These are phyloP conservation scores for Cherax quadricarinatus DNA, from an alignment of 1,140 invertebrate genomes.

Conservation along the genomic window DNA sequence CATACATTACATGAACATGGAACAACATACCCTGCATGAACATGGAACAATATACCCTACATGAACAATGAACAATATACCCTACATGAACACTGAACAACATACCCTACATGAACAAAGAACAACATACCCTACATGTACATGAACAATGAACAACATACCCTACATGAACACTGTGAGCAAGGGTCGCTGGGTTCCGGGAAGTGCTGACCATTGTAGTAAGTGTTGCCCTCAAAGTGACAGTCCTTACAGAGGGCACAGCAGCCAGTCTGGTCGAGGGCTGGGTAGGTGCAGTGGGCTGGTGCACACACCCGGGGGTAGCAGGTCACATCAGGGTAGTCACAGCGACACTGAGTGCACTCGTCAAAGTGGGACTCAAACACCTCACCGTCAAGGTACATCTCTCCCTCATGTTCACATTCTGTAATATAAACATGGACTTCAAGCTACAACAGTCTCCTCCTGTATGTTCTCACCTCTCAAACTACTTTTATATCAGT, in stretches of 20 bases:
- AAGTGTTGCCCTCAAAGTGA: not conserved
- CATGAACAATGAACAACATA: too few relatives aligned
- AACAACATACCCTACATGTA: too few relatives aligned
- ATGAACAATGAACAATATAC: too few relatives aligned
- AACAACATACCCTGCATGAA: too few relatives aligned
- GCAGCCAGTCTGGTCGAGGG: not conserved
- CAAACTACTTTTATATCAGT: too few relatives aligned
- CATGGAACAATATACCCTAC: too few relatives aligned
- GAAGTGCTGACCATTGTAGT: constrained; percentile 3
- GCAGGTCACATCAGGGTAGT: constrained; percentile 14
- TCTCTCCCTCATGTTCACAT: not conserved
- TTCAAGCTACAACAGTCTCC: not conserved
- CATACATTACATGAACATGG: too few relatives aligned
- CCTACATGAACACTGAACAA: too few relatives aligned
- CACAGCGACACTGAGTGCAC: constrained; percentile 13
- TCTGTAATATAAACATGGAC: not conserved
- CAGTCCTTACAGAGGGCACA: constrained; percentile 1
- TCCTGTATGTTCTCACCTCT: too few relatives aligned
- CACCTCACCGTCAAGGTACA: not conserved
- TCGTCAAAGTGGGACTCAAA: not conserved
- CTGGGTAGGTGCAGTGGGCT: not conserved
- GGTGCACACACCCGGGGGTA: not conserved
- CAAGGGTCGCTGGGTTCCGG: not conserved
- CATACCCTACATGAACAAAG: too few relatives aligned
- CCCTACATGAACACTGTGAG: not conserved